A percentile compares a stretch with the other conserved stretches of the same genome.
Conservation (phyloP, 2,797 vertebrate species). For the Allobates femoralis region DNA sequence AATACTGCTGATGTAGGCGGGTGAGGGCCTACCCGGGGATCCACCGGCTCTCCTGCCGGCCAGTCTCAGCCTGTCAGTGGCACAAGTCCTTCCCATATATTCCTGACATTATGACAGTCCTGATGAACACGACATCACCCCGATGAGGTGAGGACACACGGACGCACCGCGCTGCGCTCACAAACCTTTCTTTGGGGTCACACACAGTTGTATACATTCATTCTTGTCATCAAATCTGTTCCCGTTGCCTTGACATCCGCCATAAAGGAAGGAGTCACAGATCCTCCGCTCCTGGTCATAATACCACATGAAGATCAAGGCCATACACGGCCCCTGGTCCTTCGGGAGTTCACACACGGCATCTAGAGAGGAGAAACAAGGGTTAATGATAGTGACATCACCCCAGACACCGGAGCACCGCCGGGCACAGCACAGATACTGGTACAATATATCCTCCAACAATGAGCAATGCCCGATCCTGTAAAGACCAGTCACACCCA, state of each 20-base stretch:
- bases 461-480: too few species aligned
- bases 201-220: background rate
- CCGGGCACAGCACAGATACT: too few species aligned
- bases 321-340: constrained; percentile 13
- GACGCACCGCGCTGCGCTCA: background rate
- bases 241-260: constrained; percentile 54
- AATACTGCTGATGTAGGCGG: too few species aligned
- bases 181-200: constrained; percentile 32
- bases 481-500: too few species aligned
- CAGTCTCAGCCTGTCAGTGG: too few species aligned
- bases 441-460: too few species aligned
- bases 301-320: constrained; percentile 37
- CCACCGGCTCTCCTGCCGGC: too few species aligned
- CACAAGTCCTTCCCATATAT: too few species aligned
- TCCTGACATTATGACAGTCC: too few species aligned
- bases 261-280: constrained; percentile 48
- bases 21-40: too few species aligned
- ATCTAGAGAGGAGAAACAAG: background rate
- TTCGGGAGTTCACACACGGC: background rate
- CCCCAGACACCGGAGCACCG: background rate
- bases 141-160: background rate
- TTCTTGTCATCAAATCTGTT: constrained; percentile 36
- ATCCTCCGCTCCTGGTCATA: constrained; percentile 10
- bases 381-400: background rate
- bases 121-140: too few species aligned